These are phyloP conservation scores for Sinohyriopsis cumingii DNA, from an alignment of 2,888 invertebrate genomes.

Conservation along the genomic window DNA sequence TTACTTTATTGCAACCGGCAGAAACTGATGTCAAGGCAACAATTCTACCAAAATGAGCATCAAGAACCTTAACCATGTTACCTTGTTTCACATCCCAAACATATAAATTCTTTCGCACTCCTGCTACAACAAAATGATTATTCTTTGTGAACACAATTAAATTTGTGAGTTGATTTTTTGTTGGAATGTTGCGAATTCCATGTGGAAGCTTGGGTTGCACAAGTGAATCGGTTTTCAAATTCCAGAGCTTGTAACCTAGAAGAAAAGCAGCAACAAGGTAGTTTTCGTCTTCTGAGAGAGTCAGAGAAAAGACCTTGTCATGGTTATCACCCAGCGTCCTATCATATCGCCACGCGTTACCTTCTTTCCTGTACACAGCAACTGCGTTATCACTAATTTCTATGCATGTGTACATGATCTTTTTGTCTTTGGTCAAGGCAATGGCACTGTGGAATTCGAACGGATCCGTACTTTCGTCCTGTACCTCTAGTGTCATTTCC, in stretches of 20 bases:
- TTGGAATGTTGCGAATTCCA: constrained; percentile 93
- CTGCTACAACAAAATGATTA: constrained; percentile 93
- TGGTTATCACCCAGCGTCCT: constrained; percentile 64
- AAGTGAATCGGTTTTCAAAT: constrained; percentile 64
- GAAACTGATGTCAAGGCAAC: constrained; percentile 91
- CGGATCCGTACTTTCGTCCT: constrained; percentile 58
- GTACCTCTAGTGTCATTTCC: constrained; percentile 66
- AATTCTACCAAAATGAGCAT: constrained; percentile 97
- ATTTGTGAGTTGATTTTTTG: constrained; percentile 90
- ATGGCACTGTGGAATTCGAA: constrained; percentile 71
- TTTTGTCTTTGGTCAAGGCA: constrained; percentile 57
- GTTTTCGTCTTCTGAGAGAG: constrained; percentile 86
- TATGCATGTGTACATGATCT: constrained; percentile 67
- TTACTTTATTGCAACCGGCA: constrained; percentile 80
- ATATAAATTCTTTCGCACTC: constrained; percentile 93
- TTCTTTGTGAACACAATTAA: constrained; percentile 93
- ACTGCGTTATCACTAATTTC: constrained; percentile 70
- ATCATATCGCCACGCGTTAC: constrained; percentile 63
- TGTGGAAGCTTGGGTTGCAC: constrained; percentile 64
- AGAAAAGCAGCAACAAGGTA: constrained; percentile 81
- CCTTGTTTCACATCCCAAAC: constrained; percentile 91
- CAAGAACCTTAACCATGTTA: constrained; percentile 90
- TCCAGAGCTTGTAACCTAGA: constrained; percentile 72
- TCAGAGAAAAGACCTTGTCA: constrained; percentile 75
- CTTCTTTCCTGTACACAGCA: constrained; percentile 61